Percentiles rank a stretch among this genome's conserved stretches.
Conservation (phyloP, 2,797 vertebrate genomes). For the Pseudochirops cupreus region DNA sequence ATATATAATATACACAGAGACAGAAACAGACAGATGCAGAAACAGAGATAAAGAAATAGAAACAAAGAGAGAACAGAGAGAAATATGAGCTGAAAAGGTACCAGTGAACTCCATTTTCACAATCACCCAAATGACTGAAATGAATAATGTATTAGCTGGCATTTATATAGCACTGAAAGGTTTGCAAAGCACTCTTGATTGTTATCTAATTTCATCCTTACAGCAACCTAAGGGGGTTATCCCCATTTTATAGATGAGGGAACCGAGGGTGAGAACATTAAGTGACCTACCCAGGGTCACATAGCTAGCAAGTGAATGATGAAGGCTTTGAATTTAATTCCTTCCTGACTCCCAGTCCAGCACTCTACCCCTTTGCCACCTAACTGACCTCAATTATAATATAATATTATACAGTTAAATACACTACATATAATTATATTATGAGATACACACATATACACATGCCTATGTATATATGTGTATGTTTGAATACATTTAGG, state of each 20-base stretch:
- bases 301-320: background rate
- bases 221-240: background rate
- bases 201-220: background rate
- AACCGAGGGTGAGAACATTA: background rate
- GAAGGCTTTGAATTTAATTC: background rate
- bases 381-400: background rate
- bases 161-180: background rate
- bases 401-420: background rate
- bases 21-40: rapidly evolving
- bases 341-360: background rate
- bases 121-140: background rate
- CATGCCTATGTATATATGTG: background rate
- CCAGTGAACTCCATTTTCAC: background rate
- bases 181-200: background rate
- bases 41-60: background rate
- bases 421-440: background rate
- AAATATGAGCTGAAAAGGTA: background rate
- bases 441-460: background rate
- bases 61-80: background rate
- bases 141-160: background rate
- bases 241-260: background rate
- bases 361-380: background rate
- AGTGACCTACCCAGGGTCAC: background rate
- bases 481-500: background rate
- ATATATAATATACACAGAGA: background rate